Conservation (phyloP, 2,113 vertebrate genomes). For the Athene noctua region DNA sequence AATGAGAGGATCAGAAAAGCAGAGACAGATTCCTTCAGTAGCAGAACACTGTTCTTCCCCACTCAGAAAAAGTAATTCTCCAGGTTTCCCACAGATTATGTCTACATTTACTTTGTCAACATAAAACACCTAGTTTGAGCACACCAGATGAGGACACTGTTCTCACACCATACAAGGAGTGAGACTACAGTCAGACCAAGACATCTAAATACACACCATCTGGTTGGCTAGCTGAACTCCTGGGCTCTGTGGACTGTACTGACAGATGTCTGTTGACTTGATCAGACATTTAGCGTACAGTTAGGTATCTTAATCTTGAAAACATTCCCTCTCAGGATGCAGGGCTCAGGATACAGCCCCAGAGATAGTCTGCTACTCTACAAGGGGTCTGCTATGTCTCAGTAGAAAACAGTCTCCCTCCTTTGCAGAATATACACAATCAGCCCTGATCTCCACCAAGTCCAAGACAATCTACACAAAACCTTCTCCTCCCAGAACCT, state of each 20-base stretch:
- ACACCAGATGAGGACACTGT: not conserved
- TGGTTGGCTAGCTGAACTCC: not conserved
- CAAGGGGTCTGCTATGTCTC: not conserved
- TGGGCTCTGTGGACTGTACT: not conserved
- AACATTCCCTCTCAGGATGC: not conserved
- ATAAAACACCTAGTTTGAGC: not conserved
- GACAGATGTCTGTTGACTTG: not conserved
- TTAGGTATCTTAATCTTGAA: not conserved
- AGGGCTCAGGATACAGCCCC: not conserved
- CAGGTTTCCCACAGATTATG: not conserved
- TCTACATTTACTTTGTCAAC: not conserved
- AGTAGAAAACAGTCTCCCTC: not conserved
- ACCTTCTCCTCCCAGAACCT: not conserved
- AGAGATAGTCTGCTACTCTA: not conserved
- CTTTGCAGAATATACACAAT: not conserved
- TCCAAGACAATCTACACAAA: not conserved
- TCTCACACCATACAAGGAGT: not conserved
- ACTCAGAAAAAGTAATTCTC: not conserved
- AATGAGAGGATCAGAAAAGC: not conserved
- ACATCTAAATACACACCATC: not conserved
- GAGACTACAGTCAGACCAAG: not conserved
- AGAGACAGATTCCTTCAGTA: not conserved
- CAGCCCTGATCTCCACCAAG: not conserved
- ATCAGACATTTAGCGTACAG: not conserved
- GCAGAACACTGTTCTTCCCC: not conserved